These are phyloP conservation scores for Vultur gryphus DNA, from an alignment of 2,797 vertebrate genomes.

Conservation along the genomic window DNA sequence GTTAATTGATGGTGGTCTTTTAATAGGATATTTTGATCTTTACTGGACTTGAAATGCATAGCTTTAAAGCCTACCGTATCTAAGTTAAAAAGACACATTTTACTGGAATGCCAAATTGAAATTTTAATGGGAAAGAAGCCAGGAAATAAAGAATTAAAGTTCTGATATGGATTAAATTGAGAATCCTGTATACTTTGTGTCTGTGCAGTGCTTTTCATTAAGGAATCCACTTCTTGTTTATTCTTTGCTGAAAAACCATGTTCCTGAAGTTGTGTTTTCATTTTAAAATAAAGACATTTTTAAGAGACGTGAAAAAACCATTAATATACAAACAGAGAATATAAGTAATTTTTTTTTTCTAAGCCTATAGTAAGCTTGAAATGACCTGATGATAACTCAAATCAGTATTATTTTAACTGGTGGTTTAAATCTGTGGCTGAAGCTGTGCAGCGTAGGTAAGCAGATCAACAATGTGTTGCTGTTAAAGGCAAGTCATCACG, in stretches of 20 bases:
- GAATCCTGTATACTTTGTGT: background rate
- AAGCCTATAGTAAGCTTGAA: background rate
- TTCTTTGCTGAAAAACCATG: background rate
- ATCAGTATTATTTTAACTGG: background rate
- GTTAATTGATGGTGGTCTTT: background rate
- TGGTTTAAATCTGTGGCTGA: background rate
- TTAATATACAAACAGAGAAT: background rate
- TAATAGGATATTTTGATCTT: background rate
- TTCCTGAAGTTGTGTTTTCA: background rate
- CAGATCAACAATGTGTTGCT: accelerated
- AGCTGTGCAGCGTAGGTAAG: background rate
- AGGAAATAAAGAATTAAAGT: background rate
- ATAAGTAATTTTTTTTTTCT: background rate
- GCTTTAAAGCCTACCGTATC: background rate
- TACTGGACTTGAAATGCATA: background rate
- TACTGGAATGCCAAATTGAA: background rate
- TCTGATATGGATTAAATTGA: background rate
- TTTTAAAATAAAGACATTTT: background rate
- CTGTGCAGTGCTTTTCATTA: background rate
- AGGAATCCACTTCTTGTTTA: background rate
- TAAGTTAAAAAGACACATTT: background rate
- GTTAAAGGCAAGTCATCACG: accelerated
- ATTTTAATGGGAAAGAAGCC: background rate
- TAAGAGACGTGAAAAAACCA: background rate
- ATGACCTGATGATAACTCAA: background rate